A percentile compares a stretch with the other conserved stretches of the same genome.
These are phyloP conservation scores for Arvicanthis niloticus DNA, from an alignment of 2,113 vertebrate species.

Conservation along the genomic window DNA sequence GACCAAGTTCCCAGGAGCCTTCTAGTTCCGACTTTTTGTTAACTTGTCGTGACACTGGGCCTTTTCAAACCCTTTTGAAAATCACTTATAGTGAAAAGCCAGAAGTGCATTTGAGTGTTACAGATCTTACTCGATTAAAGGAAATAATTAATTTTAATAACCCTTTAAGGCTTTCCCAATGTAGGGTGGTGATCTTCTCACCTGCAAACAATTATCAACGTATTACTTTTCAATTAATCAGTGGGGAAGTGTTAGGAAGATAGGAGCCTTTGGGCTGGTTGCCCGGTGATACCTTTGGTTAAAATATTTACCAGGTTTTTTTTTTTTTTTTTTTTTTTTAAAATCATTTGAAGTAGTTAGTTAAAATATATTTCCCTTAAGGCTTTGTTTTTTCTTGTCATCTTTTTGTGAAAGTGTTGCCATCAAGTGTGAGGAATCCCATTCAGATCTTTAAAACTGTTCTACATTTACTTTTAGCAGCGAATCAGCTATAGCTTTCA, in stretches of 20 bases:
- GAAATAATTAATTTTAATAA: constrained; percentile 74
- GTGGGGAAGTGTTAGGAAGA: constrained; percentile 47
- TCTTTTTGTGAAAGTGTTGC: background rate
- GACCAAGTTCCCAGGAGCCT: constrained; percentile 58
- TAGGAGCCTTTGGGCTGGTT: constrained; percentile 17
- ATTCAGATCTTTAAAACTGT: constrained; percentile 42
- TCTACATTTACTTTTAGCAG: background rate
- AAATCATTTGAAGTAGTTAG: background rate
- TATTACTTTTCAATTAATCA: constrained; percentile 73
- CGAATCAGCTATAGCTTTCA: constrained; percentile 18
- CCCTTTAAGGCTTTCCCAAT: constrained; percentile 53
- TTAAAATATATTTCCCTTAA: constrained; percentile 37
- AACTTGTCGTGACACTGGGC: background rate
- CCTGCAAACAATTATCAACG: constrained; percentile 51
- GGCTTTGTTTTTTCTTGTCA: background rate
- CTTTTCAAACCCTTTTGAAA: background rate
- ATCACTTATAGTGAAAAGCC: constrained; percentile 5
- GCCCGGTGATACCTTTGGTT: background rate
- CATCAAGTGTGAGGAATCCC: constrained; percentile 25
- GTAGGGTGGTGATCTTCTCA: constrained; percentile 62
- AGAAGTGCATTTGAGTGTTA: constrained; percentile 46
- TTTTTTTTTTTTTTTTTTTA: too few species aligned
- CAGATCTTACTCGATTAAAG: constrained; percentile 45
- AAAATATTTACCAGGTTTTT: background rate
- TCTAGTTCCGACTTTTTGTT: constrained; percentile 57